phyloP scores from a whole-genome alignment of 2,797 vertebrate genomes.

The Galago senegalensis region DNA sequence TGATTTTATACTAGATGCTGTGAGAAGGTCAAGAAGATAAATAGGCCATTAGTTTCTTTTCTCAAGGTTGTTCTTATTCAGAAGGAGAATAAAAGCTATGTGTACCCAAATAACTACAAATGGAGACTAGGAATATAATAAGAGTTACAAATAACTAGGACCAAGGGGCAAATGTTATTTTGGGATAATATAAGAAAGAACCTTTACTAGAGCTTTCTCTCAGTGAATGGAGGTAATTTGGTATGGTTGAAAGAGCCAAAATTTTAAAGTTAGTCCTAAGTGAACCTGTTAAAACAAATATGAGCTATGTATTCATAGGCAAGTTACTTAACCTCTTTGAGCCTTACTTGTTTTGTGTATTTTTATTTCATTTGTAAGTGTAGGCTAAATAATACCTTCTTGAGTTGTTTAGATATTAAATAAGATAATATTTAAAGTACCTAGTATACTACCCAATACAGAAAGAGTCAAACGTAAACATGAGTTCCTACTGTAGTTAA shows the following conservation, averaged over 20 bases:
- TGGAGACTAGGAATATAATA: not conserved
- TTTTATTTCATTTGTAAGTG: constrained; percentile 23
- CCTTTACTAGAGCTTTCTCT: not conserved
- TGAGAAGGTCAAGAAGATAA: constrained; percentile 29
- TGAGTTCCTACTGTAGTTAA: not conserved
- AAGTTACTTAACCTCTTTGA: constrained; percentile 42
- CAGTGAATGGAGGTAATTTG: not conserved
- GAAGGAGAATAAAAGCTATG: constrained; percentile 25
- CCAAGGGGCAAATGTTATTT: constrained; percentile 11
- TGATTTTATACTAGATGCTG: not conserved
- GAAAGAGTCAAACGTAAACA: constrained; percentile 11
- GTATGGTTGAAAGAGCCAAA: not conserved
- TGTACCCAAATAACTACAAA: constrained; percentile 5
- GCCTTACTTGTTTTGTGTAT: not conserved
- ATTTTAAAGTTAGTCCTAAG: constrained; percentile 42
- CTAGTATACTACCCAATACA: not conserved
- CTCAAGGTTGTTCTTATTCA: constrained; percentile 21
- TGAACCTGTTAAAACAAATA: constrained; percentile 28
- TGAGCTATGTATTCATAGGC: not conserved
- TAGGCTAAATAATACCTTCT: constrained; percentile 28
- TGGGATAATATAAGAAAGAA: not conserved
- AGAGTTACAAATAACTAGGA: not conserved
- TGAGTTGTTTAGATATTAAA: constrained; percentile 26
- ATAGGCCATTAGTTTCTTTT: constrained; percentile 1
- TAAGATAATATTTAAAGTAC: constrained; percentile 26